phyloP scores from a whole-genome alignment of 2,797 vertebrate species.

The Tenualosa thibaudeaui region DNA sequence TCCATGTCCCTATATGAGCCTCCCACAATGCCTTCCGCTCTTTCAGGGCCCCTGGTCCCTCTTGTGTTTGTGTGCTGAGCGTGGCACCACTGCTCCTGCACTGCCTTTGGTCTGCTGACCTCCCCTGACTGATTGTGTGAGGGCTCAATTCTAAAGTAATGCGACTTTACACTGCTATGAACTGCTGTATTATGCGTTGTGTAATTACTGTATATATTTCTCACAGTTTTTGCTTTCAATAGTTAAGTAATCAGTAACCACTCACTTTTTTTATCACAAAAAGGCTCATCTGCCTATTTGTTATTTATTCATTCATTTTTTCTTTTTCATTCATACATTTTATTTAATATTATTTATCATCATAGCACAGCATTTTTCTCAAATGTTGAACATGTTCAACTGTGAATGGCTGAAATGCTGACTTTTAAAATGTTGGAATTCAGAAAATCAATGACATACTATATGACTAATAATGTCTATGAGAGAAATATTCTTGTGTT shows the following conservation, averaged over 20 bases:
- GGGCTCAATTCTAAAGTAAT: not conserved
- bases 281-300: no score
- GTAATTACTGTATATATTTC: no score
- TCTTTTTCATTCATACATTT: no score
- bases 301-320: no score
- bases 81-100: not conserved
- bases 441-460: not conserved
- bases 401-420: no score
- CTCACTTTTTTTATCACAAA: no score
- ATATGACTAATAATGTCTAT: not conserved
- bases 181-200: no score
- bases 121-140: not conserved
- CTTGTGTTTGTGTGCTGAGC: not conserved
- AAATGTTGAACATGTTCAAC: not conserved
- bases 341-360: no score
- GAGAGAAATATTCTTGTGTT: not conserved
- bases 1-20: not conserved
- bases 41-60: not conserved
- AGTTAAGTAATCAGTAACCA: no score
- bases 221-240: not conserved
- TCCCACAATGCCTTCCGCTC: not conserved
- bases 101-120: not conserved
- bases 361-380: not conserved
- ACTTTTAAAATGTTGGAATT: no score
- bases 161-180: no score